A percentile compares a stretch with the other conserved stretches of the same genome.
Conservation (phyloP, 2,113 vertebrate genomes). For the Mungos mungo region DNA sequence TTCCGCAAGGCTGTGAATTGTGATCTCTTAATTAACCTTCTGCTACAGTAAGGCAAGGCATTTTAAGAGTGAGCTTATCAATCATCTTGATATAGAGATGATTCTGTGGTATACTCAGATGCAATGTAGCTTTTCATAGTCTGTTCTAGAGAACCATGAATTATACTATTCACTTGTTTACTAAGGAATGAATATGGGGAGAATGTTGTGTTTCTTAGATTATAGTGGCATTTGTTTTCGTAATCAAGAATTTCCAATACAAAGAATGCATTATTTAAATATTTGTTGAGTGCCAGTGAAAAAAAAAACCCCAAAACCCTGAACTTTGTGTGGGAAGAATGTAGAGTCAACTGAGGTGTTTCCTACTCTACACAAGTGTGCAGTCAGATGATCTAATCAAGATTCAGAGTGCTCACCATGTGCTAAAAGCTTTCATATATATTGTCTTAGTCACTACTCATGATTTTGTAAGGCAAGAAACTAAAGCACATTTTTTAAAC, state of each 20-base stretch:
- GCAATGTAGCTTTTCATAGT: neutral
- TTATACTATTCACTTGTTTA: neutral
- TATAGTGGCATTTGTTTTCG: conserved; percentile 47
- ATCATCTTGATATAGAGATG: neutral
- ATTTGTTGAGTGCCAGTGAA: neutral
- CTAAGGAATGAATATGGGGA: neutral
- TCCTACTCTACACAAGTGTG: neutral
- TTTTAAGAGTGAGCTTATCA: neutral
- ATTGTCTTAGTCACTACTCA: neutral
- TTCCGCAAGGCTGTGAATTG: neutral
- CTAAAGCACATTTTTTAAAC: neutral
- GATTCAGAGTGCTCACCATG: neutral
- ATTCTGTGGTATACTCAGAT: neutral
- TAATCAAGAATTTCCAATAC: conserved; percentile 8
- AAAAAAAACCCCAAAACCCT: neutral
- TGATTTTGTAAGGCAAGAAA: neutral
- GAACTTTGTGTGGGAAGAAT: conserved; percentile 6
- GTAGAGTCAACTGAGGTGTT: neutral
- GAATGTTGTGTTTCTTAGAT: conserved; percentile 22
- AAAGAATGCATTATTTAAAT: conserved; percentile 30
- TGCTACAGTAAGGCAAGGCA: neutral
- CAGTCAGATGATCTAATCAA: neutral
- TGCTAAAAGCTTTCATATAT: neutral
- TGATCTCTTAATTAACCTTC: conserved; percentile 5
- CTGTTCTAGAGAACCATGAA: neutral